Evolutionary conservation across 2,888 invertebrate species (phyloP), one percentile per base, ranked within the genome.

Genomic region (Acleris sparsana): DNA sequence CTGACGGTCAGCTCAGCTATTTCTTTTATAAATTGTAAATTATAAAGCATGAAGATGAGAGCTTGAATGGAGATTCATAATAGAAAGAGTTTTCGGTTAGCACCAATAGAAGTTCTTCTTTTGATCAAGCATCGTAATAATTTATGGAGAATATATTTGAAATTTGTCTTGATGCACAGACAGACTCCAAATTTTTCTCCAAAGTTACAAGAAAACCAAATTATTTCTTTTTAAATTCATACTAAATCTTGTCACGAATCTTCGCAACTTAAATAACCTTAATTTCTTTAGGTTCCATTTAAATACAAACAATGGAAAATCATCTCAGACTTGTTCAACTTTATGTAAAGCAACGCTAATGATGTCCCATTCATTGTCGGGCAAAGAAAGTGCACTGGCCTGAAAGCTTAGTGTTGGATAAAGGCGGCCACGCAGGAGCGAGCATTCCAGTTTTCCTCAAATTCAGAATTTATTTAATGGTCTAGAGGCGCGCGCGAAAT

Each of bases 301-400:
- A 44, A 65, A 65, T 53, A 44, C 51, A 65, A 61, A 65, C 65
- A 65, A 61, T 61, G 51, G 60, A 51, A 61, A 65, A 65, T 65
- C 65, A 65, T 44, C 55, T 56, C 39, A 52, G 33, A 39, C 49
- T 53, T 43, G 60, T 61, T 39, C 55, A 64, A 65, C 60, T 65
- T 65, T 65, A 65, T 65, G 65, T 33, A 65, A 65, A 65, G 55
- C 60, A 33, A 25, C 51, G 18, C 65, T 65, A 65, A 65, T 65
- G 65, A 65, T 61, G 55, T 65, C 65, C 65, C 33, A 65, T 65
- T 65, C 65, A 65, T 65, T 65, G 65, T 65, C 25, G 17, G 33
- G 60, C 51, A 55, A 60, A 60, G 65, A 65, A 65, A 65, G 51
- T 65, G 60, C 60, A 65, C 55, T 29, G 49, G 29, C 44, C 44